Percentiles rank a stretch among this genome's conserved stretches.
Evolutionary conservation across 1,140 invertebrate species (phyloP).

Genomic region (Popillia japonica): DNA sequence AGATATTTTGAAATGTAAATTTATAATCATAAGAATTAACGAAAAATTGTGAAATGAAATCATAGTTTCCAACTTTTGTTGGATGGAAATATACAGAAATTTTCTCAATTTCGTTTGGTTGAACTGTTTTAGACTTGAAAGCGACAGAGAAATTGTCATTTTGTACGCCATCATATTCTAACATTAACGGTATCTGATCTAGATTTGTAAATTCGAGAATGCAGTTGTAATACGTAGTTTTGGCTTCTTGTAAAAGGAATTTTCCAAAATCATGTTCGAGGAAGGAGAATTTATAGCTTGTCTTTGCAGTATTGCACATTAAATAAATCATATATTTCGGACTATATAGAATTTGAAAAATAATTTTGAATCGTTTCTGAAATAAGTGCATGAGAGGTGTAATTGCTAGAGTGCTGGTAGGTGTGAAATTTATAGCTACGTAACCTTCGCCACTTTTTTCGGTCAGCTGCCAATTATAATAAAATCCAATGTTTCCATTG

Average conservation of each 20-base stretch:
- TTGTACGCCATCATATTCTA: conserved; percentile 57
- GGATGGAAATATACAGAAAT: conserved; percentile 61
- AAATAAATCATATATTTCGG: conserved; percentile 58
- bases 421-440: conserved; percentile 46
- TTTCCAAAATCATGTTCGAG: conserved; percentile 60
- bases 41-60: conserved; percentile 54
- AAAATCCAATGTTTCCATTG: conserved; percentile 57
- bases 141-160: conserved; percentile 54
- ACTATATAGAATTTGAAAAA: conserved; percentile 58
- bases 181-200: conserved; percentile 55
- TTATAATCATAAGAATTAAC: too few relatives aligned
- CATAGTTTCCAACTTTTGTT: conserved; percentile 52
- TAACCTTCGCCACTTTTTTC: conserved; percentile 48
- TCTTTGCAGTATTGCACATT: conserved; percentile 51
- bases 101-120: conserved; percentile 45
- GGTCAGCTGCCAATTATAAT: conserved; percentile 57
- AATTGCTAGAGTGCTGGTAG: conserved; percentile 36
- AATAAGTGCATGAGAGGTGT: conserved; percentile 40
- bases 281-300: conserved; percentile 59
- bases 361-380: conserved; percentile 43
- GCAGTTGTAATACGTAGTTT: conserved; percentile 49
- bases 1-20: too few relatives aligned
- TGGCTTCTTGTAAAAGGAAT: conserved; percentile 58
- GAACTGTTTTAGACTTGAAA: conserved; percentile 49
- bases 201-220: conserved; percentile 58